Base-by-base conservation (phyloP, 2,888 invertebrate genomes). In the Patella caerulea region DNA sequence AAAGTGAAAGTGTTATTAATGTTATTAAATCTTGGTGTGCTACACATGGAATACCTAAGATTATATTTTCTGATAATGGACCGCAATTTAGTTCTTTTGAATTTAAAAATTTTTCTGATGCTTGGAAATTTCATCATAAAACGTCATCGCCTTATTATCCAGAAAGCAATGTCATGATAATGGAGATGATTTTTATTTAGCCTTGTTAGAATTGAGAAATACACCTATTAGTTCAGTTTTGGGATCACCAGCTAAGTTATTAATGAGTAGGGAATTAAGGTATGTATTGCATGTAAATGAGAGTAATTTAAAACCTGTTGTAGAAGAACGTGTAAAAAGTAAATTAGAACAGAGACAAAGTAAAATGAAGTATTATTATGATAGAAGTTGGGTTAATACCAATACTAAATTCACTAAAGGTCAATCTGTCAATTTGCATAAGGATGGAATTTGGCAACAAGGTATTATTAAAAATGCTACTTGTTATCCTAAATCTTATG, bases 361-460 rank as follows among this genome's bases (percentile, higher is more conserved):
- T 56, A 56, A 56, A n/a, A 56, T 56, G 56, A 56, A 56, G n/a
- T 56, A 56, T 56, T 56, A 56, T n/a, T 56, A 56, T 56, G n/a
- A 56, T 56, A 56, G 56, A 12, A 56, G 0, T 5, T 56, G 56
- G 9, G 56, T 56, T 56, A 12, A 56, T 17, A 56, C 56, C 4
- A 56, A 56, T 56, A 56, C 14, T 14, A 55, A 12, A 55, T 55
- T 4, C 17, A 17, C 12, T 15, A 12, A 55, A 55, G 55, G 55
- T 17, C 55, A 55, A 12, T 15, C 3, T 55, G 55, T 55, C 55
- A 55, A 55, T 55, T 55, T 55, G 55, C 55, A 55, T 55, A 55
- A 55, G 17, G 55, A 55, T 55, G 55, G 55, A 15, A 15, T 55
- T 55, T 55, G 55, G 55, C 55, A 55, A 15, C 12, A 15, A 55